These are phyloP conservation scores for Sylvietta virens DNA, from an alignment of 2,113 vertebrate genomes.

Conservation along the genomic window DNA sequence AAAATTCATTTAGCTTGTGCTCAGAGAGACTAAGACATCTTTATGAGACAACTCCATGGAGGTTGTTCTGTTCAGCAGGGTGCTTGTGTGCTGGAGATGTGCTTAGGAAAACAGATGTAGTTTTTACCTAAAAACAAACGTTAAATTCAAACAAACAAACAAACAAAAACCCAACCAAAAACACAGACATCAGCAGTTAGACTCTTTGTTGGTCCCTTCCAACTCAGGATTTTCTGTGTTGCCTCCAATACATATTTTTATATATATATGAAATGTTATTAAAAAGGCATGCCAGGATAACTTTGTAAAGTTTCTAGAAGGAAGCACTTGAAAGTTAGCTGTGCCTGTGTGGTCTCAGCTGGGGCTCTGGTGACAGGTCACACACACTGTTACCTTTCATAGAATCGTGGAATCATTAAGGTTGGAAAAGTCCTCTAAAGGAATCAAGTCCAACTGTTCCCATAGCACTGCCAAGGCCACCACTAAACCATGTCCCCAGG, in stretches of 20 bases:
- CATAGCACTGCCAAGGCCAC: neutral
- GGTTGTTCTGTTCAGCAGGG: neutral
- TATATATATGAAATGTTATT: neutral
- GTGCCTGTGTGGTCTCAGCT: neutral
- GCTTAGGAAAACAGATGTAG: neutral
- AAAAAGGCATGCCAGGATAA: neutral
- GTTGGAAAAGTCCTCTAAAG: neutral
- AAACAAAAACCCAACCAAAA: neutral
- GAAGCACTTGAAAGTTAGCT: neutral
- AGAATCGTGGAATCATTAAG: neutral
- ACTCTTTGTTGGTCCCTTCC: neutral
- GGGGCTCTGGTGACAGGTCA: neutral
- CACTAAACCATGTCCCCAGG: neutral
- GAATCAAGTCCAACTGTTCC: neutral
- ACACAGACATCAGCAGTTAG: neutral
- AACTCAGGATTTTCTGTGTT: neutral
- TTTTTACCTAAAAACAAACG: neutral
- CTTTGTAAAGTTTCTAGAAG: neutral
- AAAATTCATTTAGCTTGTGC: neutral
- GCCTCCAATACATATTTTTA: neutral
- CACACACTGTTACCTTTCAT: neutral
- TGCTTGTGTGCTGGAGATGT: rapidly evolving
- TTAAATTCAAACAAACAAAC: neutral
- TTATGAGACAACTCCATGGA: neutral
- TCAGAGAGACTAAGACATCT: neutral